phyloP scores from a whole-genome alignment of 2,113 vertebrate species.

The Geococcyx californianus region DNA sequence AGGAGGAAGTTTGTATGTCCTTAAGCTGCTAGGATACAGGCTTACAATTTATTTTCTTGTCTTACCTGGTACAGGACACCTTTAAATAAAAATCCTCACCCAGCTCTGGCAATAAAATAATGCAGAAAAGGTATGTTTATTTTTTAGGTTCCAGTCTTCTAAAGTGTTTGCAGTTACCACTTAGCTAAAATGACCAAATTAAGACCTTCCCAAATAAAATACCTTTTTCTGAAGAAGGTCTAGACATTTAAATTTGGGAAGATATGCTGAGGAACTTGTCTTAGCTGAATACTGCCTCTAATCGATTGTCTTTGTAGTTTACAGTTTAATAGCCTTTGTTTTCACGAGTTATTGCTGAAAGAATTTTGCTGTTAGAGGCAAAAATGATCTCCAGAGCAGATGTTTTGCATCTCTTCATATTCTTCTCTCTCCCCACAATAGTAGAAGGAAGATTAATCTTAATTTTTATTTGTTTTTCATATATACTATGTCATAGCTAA shows the following conservation, averaged over 20 bases:
- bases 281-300: conserved; percentile 33
- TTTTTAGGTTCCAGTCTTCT: not conserved
- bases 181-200: conserved; percentile 11
- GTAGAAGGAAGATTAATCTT: conserved; percentile 68
- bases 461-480: conserved; percentile 72
- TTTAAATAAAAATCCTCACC: not conserved
- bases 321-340: conserved; percentile 54
- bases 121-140: not conserved
- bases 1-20: not conserved
- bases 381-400: conserved; percentile 59
- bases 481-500: conserved; percentile 71
- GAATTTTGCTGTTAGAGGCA: conserved; percentile 58
- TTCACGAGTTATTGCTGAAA: conserved; percentile 58
- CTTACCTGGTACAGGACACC: not conserved
- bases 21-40: not conserved
- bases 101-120: not conserved
- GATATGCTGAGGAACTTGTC: conserved; percentile 45
- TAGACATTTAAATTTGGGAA: not conserved
- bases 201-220: conserved; percentile 14
- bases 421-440: conserved; percentile 54
- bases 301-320: conserved; percentile 56
- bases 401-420: conserved; percentile 51
- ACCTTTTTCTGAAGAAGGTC: not conserved
- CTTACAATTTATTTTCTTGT: not conserved
- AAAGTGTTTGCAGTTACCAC: not conserved